Conservation (phyloP, 2,797 vertebrate species). For the Momotus momota region DNA sequence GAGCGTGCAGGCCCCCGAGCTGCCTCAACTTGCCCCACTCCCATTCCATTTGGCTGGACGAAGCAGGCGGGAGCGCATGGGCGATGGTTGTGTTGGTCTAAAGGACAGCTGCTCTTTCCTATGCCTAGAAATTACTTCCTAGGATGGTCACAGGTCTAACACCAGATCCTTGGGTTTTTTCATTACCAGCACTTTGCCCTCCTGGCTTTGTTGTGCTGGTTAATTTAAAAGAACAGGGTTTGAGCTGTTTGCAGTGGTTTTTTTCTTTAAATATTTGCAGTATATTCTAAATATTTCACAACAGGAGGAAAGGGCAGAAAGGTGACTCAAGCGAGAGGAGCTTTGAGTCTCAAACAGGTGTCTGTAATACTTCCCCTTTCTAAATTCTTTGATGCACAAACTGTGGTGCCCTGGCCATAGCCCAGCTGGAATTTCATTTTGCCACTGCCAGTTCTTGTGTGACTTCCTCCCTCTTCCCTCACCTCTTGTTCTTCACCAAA, state of each 20-base stretch:
- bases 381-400: background rate
- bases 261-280: slow-evolving; percentile 65
- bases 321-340: background rate
- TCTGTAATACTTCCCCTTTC: background rate
- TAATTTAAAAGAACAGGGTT: background rate
- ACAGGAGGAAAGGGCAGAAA: slow-evolving; percentile 22
- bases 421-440: background rate
- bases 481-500: background rate
- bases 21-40: background rate
- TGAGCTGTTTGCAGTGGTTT: background rate
- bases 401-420: background rate
- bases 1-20: background rate
- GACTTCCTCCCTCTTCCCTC: background rate
- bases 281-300: slow-evolving; percentile 57
- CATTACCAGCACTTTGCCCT: slow-evolving; percentile 6
- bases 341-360: background rate
- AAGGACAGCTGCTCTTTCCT: background rate
- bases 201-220: background rate
- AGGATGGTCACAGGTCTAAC: background rate
- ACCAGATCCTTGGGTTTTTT: background rate
- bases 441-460: rapidly evolving
- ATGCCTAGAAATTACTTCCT: background rate
- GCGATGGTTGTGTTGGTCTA: background rate
- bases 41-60: background rate
- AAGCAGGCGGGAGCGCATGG: background rate